Base-by-base conservation (phyloP, 2,888 invertebrate species). In the Xylophagus ater region DNA sequence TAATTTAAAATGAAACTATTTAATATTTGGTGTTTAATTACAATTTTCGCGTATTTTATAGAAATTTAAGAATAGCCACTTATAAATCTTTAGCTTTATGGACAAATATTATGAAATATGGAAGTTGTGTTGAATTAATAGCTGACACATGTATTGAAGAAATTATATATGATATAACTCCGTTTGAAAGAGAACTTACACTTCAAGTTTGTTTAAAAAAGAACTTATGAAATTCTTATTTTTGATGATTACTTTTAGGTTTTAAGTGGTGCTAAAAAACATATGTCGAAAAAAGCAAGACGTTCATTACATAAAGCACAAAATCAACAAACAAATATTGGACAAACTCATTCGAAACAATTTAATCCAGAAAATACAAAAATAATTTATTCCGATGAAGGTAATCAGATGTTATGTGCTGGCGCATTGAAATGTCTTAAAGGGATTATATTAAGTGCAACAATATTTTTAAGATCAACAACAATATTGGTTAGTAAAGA, bases 201-300 rank as follows among this genome's bases (percentile, higher is more conserved):
- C 40, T 57, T 9, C 44, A 55, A 43, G 55, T 53, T 32, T 39
- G 30, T 19, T 9, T 4, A 4, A 33, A 7, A 19, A 13, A 19
- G 12, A 28, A n/a, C n/a, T n/a, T n/a, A n/a, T n/a, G n/a, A n/a
- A n/a, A n/a, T n/a, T n/a, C n/a, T n/a, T n/a, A n/a, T n/a, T n/a
- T n/a, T n/a, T 4, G 31, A 9, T 31, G 5, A 14, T 7, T 32
- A 10, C 33, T 36, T 33, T 25, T 48, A 54, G 50, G 56, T 56
- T 32, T 43, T 53, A 8, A 49, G 50, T 13, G 58, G 56, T 9
- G 46, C 53, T 4, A 51, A 51, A 13, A 58, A 56, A 30, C 51
- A 57, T 37, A 52, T 59, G 50, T 55, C 58, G 1, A 59, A 59
- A 39, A 59, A 57, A 42, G 56, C 56, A 4, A 49, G 56, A n/a